Evolutionary conservation across 2,113 vertebrate species (phyloP), one percentile per base, ranked within the genome.

Genomic region (Hypanus sabinus): DNA sequence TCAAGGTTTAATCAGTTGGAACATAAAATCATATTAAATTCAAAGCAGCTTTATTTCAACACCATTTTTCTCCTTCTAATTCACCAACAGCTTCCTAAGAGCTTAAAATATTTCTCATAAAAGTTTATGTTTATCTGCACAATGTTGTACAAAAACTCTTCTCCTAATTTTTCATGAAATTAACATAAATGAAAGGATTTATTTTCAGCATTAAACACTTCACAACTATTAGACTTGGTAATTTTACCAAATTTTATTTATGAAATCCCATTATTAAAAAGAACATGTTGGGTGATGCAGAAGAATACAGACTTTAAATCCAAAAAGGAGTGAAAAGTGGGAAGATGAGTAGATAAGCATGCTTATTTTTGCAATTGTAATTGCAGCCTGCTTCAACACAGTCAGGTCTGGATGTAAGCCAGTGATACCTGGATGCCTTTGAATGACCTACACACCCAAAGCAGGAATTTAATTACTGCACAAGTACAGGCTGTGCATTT

Each of bases 41-140:
- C 83, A 88, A 18, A 88, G 55, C 83, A 88, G 57, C 85, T 65
- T 65, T 90, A 60, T 90, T 90, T 33, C 85, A 33, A 60, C 18
- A 68, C 11, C 60, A 65, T 90, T 90, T 30, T 90, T 90, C 65
- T n/a, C 57, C 81, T 62, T 88, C 27, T 6, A 65, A 65, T 33
- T 60, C 57, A 90, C 60, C n/a, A 20, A 65, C 16, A 65, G 30
- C 60, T 65, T 46, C 46, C 46, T 85, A 85, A 85, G 46, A 85
- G 81, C 81, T 65, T 65, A 65, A 16, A 12, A 65, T 65, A 65
- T 90, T 90, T 33, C 85, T 65, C 85, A 90, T 33, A 65, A 90
- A 90, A 33, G 14, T 18, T 68, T 33, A 33, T 16, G 65, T 68
- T 90, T 10, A 65, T 14, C 16, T 68, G 30, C 65, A 90, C 60